These are phyloP conservation scores for Halcyon badia DNA, from an alignment of 2,797 vertebrate genomes.

Conservation along the genomic window DNA sequence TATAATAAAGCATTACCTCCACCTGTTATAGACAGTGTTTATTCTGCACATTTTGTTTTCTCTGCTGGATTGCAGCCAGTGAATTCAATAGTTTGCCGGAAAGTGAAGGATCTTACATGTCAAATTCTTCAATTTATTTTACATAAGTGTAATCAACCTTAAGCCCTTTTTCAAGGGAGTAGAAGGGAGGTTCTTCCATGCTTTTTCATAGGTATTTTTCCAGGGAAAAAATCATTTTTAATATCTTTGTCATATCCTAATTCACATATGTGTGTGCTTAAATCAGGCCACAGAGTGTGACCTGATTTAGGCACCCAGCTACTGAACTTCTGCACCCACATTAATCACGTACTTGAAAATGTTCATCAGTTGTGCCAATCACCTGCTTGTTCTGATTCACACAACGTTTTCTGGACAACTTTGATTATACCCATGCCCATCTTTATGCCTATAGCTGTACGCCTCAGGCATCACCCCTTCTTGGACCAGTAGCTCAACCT, in stretches of 20 bases:
- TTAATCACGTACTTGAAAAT: neutral
- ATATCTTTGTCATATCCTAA: neutral
- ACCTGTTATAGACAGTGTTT: constrained; percentile 61
- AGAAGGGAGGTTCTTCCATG: neutral
- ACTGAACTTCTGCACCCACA: neutral
- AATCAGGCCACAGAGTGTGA: neutral
- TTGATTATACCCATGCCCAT: neutral
- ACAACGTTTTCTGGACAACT: neutral
- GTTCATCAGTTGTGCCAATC: neutral
- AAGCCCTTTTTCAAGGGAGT: neutral
- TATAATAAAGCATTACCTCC: constrained; percentile 54
- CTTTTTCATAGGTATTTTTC: neutral
- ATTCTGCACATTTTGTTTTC: constrained; percentile 45
- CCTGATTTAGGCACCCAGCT: neutral
- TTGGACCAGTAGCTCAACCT: neutral
- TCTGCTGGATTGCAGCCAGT: constrained; percentile 9
- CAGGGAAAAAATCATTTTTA: neutral
- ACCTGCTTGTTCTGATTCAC: constrained; percentile 3
- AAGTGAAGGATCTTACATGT: constrained; percentile 41
- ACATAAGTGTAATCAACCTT: neutral
- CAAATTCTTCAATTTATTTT: constrained; percentile 44
- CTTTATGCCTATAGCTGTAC: neutral
- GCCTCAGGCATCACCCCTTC: neutral
- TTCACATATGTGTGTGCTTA: neutral
- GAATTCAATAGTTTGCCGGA: constrained; percentile 10